Evolutionary conservation across 2,888 invertebrate genomes (phyloP), one percentile per base, ranked within the genome.

Genomic region (Erebia epiphron): DNA sequence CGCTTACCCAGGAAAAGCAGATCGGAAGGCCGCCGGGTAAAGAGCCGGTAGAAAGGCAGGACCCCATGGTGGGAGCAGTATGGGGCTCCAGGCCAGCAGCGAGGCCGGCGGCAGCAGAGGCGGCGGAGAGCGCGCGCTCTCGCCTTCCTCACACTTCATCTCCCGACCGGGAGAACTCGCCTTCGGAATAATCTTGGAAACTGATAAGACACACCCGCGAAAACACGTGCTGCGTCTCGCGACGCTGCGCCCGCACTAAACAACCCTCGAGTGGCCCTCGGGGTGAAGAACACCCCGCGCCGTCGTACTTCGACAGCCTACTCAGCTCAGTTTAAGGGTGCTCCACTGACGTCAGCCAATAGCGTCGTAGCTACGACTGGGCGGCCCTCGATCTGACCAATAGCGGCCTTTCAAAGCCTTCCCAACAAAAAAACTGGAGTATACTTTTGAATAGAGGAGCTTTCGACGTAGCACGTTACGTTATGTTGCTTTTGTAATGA

Each of bases 1-100:
- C 75, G 93, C 95, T 95, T 94, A 96, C 96, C 96, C 95, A 67
- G 96, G 96, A 79, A 96, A 93, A 75, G 96, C 96, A 70, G 95
- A 96, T 63, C 96, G 92, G 77, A 96, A 93, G 58, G 96, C 95
- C 73, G 96, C 95, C 81, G 95, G 96, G 89, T 95, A 96, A 84
- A 95, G 95, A 75, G 96, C 95, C 75, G 96, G 96, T 77, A 96
- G 82, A 74, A 96, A 93, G 54, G 96, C 96, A 78, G 96, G 96
- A 68, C 95, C 96, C 96, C 96, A 96, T 26, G 96, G 96, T 78
- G 96, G 96, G 85, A 97, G 89, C 80, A 96, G 87, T 74, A 96
- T 95, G 60, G 96, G 96, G 80, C 96, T 96, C 96, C 96, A 96
- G 18, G 96, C 95, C 83, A 96, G 87, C 83, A 96, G 93, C 70